phyloP scores from a whole-genome alignment of 2,888 invertebrate species.

The Pegoplata infirma region DNA sequence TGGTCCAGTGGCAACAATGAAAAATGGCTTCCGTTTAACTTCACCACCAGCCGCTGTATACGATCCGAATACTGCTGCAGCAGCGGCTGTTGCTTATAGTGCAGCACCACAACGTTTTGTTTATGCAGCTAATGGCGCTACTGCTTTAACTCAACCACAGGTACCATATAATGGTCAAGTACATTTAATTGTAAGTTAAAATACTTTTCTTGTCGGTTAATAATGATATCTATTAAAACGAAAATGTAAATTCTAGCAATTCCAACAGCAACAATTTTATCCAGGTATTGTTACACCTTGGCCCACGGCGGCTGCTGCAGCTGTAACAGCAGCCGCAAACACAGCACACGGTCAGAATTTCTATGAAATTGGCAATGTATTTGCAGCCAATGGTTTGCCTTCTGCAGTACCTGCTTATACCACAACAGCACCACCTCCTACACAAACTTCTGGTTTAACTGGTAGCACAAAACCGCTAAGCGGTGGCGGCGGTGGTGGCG shows the following conservation, averaged over 20 bases:
- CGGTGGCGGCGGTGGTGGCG: constrained; percentile 63
- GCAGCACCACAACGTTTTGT: constrained; percentile 82
- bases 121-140: constrained; percentile 80
- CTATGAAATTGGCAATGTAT: constrained; percentile 85
- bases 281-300: constrained; percentile 81
- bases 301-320: constrained; percentile 76
- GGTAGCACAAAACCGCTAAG: constrained; percentile 70
- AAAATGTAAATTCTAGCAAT: constrained; percentile 79
- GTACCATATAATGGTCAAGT: constrained; percentile 82
- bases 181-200: constrained; percentile 82
- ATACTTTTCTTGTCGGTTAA: too few species aligned
- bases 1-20: constrained; percentile 80
- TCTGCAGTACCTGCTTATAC: constrained; percentile 80
- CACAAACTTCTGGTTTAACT: constrained; percentile 69
- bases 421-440: constrained; percentile 70
- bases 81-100: constrained; percentile 77
- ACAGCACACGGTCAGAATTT: constrained; percentile 80
- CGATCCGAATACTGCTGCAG: constrained; percentile 80
- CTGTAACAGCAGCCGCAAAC: constrained; percentile 76
- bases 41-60: constrained; percentile 81
- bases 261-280: constrained; percentile 83
- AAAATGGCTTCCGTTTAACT: constrained; percentile 84
- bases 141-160: constrained; percentile 74
- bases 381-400: constrained; percentile 85
- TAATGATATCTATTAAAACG: too few species aligned